Percentiles rank a stretch among this genome's conserved stretches.
Evolutionary conservation across 2,113 vertebrate genomes (phyloP).

Genomic region (Hemichromis elongatus): DNA sequence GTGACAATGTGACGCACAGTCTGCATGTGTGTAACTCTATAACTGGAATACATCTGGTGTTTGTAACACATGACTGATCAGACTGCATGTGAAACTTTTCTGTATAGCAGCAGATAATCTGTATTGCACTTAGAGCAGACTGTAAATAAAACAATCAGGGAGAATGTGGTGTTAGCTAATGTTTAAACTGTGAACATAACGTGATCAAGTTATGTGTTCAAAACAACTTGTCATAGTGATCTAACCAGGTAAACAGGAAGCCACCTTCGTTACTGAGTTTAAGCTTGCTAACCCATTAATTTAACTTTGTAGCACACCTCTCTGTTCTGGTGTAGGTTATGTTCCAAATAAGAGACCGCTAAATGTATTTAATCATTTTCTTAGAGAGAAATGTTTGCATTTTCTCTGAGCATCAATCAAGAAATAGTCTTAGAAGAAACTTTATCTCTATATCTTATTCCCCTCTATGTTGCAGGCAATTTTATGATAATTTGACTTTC

Average conservation of each 20-base stretch:
- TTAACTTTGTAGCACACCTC: rapidly evolving
- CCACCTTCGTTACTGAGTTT: neutral
- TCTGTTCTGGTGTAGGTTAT: neutral
- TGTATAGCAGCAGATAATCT: neutral
- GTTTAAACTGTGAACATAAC: neutral
- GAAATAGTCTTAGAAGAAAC: neutral
- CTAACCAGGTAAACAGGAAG: neutral
- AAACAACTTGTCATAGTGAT: neutral
- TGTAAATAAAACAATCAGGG: neutral
- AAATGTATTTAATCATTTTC: neutral
- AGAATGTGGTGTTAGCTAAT: neutral
- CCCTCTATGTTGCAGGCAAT: neutral
- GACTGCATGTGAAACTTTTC: neutral
- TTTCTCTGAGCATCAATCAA: neutral
- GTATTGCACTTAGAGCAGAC: neutral
- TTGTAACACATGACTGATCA: neutral
- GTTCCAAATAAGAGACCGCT: neutral
- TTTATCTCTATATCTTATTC: neutral
- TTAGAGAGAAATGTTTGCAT: neutral
- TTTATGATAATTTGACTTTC: rapidly evolving
- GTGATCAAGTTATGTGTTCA: neutral
- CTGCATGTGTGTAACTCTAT: neutral
- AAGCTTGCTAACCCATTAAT: neutral
- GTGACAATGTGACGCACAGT: neutral
- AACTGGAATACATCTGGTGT: neutral